A percentile compares a stretch with the other conserved stretches of the same genome.
Evolutionary conservation across 2,113 vertebrate species (phyloP).

Genomic region (Notothenia rossii): DNA sequence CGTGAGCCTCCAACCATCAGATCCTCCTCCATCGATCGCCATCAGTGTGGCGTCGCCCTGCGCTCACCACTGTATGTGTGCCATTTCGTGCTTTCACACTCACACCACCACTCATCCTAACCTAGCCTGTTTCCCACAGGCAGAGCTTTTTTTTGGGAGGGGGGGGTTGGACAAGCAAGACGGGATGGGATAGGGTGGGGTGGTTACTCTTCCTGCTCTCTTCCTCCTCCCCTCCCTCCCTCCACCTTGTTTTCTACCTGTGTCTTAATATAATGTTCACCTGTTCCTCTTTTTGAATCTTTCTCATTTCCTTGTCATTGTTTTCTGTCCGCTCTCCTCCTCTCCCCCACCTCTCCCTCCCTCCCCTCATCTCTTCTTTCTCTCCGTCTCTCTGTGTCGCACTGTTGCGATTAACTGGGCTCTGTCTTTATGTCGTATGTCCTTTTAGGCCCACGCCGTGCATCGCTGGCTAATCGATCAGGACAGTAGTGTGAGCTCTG

Average conservation of each 20-base stretch:
- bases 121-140: constrained; percentile 68
- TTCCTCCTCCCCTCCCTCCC: constrained; percentile 42
- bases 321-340: constrained; percentile 46
- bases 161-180: constrained; percentile 11
- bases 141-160: constrained; percentile 7
- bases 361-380: constrained; percentile 40
- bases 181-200: constrained; percentile 31
- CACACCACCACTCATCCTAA: constrained; percentile 62
- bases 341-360: constrained; percentile 15
- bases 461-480: constrained; percentile 90
- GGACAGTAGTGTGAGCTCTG: constrained; percentile 90
- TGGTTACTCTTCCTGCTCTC: constrained; percentile 58
- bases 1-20: constrained; percentile 49
- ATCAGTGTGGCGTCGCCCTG: constrained; percentile 45
- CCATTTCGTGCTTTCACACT: constrained; percentile 37
- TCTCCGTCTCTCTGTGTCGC: constrained; percentile 53
- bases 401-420: constrained; percentile 83
- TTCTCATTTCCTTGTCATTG: constrained; percentile 59
- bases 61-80: constrained; percentile 41
- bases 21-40: constrained; percentile 52
- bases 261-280: constrained; percentile 67
- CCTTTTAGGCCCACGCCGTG: constrained; percentile 88
- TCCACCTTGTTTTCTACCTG: constrained; percentile 62
- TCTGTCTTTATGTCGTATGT: constrained; percentile 89
- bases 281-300: constrained; percentile 61